These are phyloP conservation scores for Stenurella melanura DNA, from an alignment of 2,888 invertebrate species.

Conservation along the genomic window DNA sequence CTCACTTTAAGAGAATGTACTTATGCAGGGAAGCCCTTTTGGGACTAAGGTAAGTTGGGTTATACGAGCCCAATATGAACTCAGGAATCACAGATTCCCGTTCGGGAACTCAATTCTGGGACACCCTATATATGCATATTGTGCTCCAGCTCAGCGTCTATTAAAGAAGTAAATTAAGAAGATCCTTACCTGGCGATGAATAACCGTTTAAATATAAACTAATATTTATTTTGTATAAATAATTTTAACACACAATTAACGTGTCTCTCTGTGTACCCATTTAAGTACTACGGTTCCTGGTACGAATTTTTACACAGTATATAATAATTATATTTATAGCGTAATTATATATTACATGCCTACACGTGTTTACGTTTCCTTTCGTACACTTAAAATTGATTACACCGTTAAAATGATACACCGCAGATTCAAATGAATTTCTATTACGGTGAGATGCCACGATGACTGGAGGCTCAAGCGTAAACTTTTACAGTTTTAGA, in stretches of 20 bases:
- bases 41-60: too few relatives aligned
- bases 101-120: too few relatives aligned
- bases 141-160: too few relatives aligned
- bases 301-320: slow-evolving; percentile 16
- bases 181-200: background rate
- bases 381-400: background rate
- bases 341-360: background rate
- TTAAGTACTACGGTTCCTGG: slow-evolving; percentile 28
- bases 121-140: too few relatives aligned
- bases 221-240: slow-evolving; percentile 7
- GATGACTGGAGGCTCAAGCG: too few relatives aligned
- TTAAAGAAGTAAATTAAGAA: too few relatives aligned
- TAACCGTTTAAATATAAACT: slow-evolving; percentile 3
- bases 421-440: background rate
- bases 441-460: too few relatives aligned
- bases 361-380: background rate
- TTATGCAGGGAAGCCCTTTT: too few relatives aligned
- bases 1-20: too few relatives aligned
- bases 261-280: background rate
- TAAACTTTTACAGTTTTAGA: too few relatives aligned
- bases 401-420: background rate
- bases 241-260: slow-evolving; percentile 5
- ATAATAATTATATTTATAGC: slow-evolving; percentile 34
- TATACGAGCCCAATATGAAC: too few relatives aligned
- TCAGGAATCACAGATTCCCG: too few relatives aligned